Evolutionary conservation across 2,888 invertebrate genomes (phyloP).

Genomic region (Listrodromus nycthemerus): DNA sequence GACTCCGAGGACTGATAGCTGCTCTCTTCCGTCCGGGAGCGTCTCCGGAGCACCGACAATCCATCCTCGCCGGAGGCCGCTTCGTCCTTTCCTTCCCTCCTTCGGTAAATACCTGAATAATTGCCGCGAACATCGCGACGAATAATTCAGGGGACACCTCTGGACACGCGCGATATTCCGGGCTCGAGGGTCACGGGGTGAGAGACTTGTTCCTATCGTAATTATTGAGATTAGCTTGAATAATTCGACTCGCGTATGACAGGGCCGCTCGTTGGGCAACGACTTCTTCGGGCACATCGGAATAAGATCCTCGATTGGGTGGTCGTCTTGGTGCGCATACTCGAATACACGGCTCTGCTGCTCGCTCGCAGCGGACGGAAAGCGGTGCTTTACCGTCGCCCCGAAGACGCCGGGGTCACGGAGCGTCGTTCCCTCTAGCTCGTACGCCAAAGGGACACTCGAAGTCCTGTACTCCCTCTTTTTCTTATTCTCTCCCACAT

Average conservation of each 20-base stretch:
- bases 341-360: conserved; percentile 16
- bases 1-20: conserved; percentile 47
- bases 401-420: conserved; percentile 63
- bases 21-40: conserved; percentile 1
- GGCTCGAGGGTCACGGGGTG: conserved; percentile 25
- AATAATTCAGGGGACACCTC: background rate
- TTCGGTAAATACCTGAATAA: conserved; percentile 54
- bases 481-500: conserved; percentile 18
- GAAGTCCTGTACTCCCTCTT: conserved; percentile 63
- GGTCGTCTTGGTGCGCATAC: conserved; percentile 53
- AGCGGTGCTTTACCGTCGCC: conserved; percentile 66
- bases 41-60: conserved; percentile 29
- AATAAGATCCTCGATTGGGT: conserved; percentile 55
- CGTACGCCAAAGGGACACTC: conserved; percentile 65
- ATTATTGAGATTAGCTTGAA: conserved; percentile 65
- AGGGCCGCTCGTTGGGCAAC: conserved; percentile 44
- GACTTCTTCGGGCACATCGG: conserved; percentile 21
- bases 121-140: conserved; percentile 13
- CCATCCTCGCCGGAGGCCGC: conserved; percentile 12
- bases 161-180: conserved; percentile 17
- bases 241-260: conserved; percentile 57
- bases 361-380: conserved; percentile 49
- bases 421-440: conserved; percentile 52
- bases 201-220: conserved; percentile 58
- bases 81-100: conserved; percentile 27